Base-by-base conservation (phyloP, 2,797 vertebrate species). In the Capromys pilorides region DNA sequence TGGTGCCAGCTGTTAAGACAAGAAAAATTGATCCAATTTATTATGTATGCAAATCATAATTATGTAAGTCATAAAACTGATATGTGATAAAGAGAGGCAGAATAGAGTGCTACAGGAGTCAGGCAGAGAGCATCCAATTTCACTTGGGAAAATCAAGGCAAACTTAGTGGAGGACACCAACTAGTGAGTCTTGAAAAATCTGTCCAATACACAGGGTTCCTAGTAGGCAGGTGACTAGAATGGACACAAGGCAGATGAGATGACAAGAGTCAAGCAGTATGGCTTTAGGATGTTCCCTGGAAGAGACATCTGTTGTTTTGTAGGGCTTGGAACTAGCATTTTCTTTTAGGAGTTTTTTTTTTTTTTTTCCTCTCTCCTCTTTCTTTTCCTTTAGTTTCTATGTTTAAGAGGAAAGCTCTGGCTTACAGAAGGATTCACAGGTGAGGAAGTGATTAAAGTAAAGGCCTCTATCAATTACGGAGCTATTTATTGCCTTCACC, bases 21-120 rank as follows among this genome's bases (percentile, higher is more conserved):
- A 89, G 94, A 94, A 96, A 92, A 91, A 33, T 51, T 67, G 87
- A 61, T 93, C 77, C 84, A 89, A 84, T 57, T 93, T 91, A 94
- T 39, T 95, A 92, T 45, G 61, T 41, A 94, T 90, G 89, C 71
- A 94, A 96, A 96, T 96, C 84, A 87, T 95, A 96, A 94, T 95
- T 90, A 86, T 24, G 79, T 5, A 91, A 81, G 89, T 22, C 67
- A 51, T 87, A 80, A 94, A 96, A 95, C 93, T 75, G 86, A 51
- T 77, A 81, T 26, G 79, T 86, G 84, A 75, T 87, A 84, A 57
- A 94, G 51, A 95, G 39, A 91, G 41, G 36, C 49, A 54, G 39
- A 82, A 88, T 93, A 80, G 94, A 89, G 62, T 61, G 13, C 39
- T 61, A 59, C 26, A 31, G 49, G 77, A 85, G 14, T 78, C 69